phyloP scores from a whole-genome alignment of 2,888 invertebrate genomes.

The Cartodere bifasciata region DNA sequence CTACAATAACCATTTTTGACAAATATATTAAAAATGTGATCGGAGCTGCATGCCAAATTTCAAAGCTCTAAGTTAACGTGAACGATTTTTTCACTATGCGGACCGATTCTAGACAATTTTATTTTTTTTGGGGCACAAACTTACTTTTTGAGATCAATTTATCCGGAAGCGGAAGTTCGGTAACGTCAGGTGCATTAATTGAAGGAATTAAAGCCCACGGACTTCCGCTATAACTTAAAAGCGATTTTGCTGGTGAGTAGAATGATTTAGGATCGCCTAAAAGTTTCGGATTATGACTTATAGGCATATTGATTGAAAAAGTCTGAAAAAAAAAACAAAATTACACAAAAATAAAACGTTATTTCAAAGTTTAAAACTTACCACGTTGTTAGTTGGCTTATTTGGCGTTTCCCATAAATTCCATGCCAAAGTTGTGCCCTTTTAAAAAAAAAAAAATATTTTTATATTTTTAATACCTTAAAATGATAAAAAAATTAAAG shows the following conservation, averaged over 20 bases:
- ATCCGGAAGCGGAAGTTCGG: conserved; percentile 33
- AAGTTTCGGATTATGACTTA: conserved; percentile 27
- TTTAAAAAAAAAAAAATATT: conserved; percentile 11
- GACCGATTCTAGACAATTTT: too few species aligned
- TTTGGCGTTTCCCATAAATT: conserved; percentile 10
- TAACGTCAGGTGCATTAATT: conserved; percentile 29
- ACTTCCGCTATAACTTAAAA: conserved; percentile 23
- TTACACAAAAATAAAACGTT: background rate
- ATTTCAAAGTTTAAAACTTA: background rate
- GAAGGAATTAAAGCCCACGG: conserved; percentile 20
- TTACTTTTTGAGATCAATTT: conserved; percentile 30
- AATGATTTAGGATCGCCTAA: conserved; percentile 25
- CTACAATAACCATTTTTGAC: too few species aligned
- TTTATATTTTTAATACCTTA: background rate
- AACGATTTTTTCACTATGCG: too few species aligned
- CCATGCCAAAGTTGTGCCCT: conserved; percentile 17
- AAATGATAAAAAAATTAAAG: conserved; percentile 1
- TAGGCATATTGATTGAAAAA: conserved; percentile 29
- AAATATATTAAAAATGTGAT: too few species aligned
- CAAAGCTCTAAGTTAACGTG: too few species aligned
- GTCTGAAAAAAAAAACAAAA: conserved; percentile 17
- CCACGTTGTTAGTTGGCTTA: background rate
- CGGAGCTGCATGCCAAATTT: too few species aligned
- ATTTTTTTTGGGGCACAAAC: too few species aligned
- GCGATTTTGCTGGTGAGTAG: conserved; percentile 29